phyloP scores from a whole-genome alignment of 2,797 vertebrate genomes.

The Limnodromus scolopaceus region DNA sequence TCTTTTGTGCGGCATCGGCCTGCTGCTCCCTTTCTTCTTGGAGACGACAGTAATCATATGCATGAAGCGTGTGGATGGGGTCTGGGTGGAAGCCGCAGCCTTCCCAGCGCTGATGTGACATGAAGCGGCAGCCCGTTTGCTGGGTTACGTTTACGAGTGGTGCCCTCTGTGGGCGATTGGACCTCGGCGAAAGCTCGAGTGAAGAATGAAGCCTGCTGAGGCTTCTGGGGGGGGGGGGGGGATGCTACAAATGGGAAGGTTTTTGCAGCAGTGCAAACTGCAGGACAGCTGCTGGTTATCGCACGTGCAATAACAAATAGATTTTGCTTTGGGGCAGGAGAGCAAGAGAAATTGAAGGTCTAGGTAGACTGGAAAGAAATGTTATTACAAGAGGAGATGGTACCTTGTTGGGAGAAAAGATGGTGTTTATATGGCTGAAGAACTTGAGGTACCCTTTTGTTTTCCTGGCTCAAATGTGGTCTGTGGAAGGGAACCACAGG shows the following conservation, averaged over 20 bases:
- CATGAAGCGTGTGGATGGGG: background rate
- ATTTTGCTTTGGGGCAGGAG: background rate
- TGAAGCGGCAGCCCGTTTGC: background rate
- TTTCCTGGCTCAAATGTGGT: background rate
- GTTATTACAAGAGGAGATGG: background rate
- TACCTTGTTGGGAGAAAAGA: background rate
- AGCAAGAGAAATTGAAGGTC: background rate
- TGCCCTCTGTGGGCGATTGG: slow-evolving; percentile 30
- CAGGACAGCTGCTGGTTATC: background rate
- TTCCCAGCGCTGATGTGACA: rapidly evolving
- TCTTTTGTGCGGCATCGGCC: background rate
- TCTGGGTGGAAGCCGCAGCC: background rate
- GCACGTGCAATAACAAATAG: rapidly evolving
- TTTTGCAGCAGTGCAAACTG: background rate
- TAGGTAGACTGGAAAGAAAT: background rate
- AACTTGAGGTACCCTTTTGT: rapidly evolving
- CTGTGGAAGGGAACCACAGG: background rate
- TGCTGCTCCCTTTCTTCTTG: background rate
- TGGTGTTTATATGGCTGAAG: background rate
- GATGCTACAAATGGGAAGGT: rapidly evolving
- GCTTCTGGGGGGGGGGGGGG: rapidly evolving
- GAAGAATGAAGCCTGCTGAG: background rate
- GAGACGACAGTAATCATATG: background rate
- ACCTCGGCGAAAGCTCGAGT: background rate
- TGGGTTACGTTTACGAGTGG: background rate